Evolutionary conservation across 23 tunicate genomes (phyloP).

Genomic region (Oikopleura dioica): DNA sequence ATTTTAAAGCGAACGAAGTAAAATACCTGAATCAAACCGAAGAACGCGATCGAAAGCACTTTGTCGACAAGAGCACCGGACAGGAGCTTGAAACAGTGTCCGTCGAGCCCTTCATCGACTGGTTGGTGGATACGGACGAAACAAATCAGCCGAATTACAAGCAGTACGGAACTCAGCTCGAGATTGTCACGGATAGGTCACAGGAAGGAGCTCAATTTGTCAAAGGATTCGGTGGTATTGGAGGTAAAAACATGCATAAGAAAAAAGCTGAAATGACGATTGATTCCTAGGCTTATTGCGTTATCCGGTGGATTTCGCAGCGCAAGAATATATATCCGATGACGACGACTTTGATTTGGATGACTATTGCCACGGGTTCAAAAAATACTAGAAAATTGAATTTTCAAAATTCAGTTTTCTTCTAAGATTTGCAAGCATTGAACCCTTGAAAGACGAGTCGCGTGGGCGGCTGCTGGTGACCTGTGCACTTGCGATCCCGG

Average conservation of each 20-base stretch:
- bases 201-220: conserved; percentile 97
- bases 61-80: conserved; percentile 64
- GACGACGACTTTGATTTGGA: conserved; percentile 64
- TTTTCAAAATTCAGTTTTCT: neutral
- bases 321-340: conserved; percentile 44
- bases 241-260: conserved; percentile 21
- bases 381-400: neutral
- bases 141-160: conserved; percentile 27
- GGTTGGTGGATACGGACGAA: conserved; percentile 60
- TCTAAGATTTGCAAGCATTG: too few species aligned
- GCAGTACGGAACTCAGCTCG: conserved; percentile 68
- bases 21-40: conserved; percentile 59
- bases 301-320: conserved; percentile 46
- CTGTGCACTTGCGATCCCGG: neutral
- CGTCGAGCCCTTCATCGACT: conserved; percentile 49
- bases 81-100: conserved; percentile 72
- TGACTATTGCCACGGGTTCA: conserved; percentile 26
- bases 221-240: conserved; percentile 96
- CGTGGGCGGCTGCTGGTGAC: neutral
- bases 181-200: conserved; percentile 84
- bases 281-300: conserved; percentile 36
- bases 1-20: conserved; percentile 38
- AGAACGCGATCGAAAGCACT: conserved; percentile 85
- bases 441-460: neutral
- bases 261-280: neutral